Base-by-base conservation (phyloP, 1,140 invertebrate genomes). In the Octopus bimaculoides region DNA sequence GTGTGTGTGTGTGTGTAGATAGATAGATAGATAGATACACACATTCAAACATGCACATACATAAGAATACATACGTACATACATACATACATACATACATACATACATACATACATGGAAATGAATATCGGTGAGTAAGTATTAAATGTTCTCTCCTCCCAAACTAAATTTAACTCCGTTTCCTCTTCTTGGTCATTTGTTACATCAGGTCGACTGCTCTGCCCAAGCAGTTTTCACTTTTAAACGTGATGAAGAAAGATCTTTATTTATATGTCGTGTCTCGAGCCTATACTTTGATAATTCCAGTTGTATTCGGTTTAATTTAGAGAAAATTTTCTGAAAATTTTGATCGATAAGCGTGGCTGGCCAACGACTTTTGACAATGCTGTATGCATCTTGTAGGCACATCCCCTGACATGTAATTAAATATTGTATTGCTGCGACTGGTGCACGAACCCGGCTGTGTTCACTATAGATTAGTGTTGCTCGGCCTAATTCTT, bases 351-450 rank as follows among this genome's bases (percentile, higher is more conserved):
- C 26, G 5, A 88, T 81, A 14, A 82, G 83, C 4, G 86, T 82
- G 26, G 82, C 78, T 4, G 86, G 85, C 26, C 85, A 75, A 41
- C 85, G 84, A 14, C 85, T 84, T 54, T 85, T 85, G 0, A 88
- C 85, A 20, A 86, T 75, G 20, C 83, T 85, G 77, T 85, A 85
- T 8, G 87, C 86, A 41, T 85, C 83, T 5, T 83, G 66, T 5
- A 88, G 61, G 1, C 86, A 61, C 52, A 89, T 83, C 5, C 83
- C 80, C 54, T 85, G 85, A 71, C 85, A 84, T 4, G 78, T 79
- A 85, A 89, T 88, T 20, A 89, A 78, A 79, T 89, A 86, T 81
- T 89, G 88, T n/a, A 89, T 85, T 12, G 84, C 86, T 54, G 85
- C 85, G 12, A 85, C 83, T 0, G 88, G 81, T 4, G 86, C 85